Conservation (phyloP, 2,888 invertebrate genomes). For the Hirtodrosophila trivittata region DNA sequence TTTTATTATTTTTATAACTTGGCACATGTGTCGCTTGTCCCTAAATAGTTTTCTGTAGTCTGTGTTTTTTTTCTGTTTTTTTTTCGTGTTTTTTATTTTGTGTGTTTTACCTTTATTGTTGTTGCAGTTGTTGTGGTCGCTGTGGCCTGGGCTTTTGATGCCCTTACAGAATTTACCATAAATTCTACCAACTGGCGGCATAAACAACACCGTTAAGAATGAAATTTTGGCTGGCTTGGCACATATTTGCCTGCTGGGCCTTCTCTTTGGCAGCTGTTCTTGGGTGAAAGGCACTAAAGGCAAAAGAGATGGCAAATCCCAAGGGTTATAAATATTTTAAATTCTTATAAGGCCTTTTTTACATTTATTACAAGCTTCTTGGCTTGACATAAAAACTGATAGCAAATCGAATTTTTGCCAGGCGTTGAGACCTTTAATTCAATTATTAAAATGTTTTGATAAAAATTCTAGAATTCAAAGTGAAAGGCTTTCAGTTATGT, state of each 20-base stretch:
- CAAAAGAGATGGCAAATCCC: conserved; percentile 19
- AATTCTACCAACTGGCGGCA: conserved; percentile 59
- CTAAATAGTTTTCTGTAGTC: conserved; percentile 48
- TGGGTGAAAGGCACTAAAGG: conserved; percentile 71
- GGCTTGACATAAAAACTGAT: conserved; percentile 2
- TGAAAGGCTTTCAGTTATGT: conserved; percentile 4
- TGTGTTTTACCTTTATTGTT: conserved; percentile 32
- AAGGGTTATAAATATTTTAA: conserved; percentile 47
- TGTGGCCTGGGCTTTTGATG: conserved; percentile 50
- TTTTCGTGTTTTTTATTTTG: conserved; percentile 16
- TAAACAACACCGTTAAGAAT: conserved; percentile 41
- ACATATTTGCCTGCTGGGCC: conserved; percentile 38
- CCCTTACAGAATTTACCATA: conserved; percentile 61
- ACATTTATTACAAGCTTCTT: conserved; percentile 9
- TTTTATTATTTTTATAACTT: conserved; percentile 60
- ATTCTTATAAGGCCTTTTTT: conserved; percentile 17
- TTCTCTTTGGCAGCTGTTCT: conserved; percentile 40
- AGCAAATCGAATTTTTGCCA: conserved; percentile 7
- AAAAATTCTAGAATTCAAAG: background rate
- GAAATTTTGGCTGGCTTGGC: conserved; percentile 46
- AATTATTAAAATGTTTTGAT: background rate
- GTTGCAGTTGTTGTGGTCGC: conserved; percentile 35
- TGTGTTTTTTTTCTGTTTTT: conserved; percentile 13
- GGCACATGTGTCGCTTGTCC: conserved; percentile 64
- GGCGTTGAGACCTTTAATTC: background rate